phyloP scores from a whole-genome alignment of 2,113 vertebrate species.

The Odontophorus gujanensis region DNA sequence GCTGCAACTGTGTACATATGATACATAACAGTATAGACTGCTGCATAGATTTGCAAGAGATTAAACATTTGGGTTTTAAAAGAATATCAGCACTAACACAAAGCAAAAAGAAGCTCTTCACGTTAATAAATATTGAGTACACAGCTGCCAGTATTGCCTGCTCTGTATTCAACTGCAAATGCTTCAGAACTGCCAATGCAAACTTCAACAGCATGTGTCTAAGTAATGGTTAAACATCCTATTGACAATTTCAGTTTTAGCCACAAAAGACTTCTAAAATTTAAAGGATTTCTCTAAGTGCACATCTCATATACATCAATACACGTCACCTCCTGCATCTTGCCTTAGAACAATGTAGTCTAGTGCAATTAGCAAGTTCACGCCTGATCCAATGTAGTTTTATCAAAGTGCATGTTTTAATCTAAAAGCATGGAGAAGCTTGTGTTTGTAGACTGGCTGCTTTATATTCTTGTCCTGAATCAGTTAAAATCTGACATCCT shows the following conservation, averaged over 20 bases:
- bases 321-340: not conserved
- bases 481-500: not conserved
- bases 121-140: not conserved
- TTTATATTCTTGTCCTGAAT: not conserved
- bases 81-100: not conserved
- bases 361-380: not conserved
- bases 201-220: not conserved
- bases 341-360: not conserved
- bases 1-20: not conserved
- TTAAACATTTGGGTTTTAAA: constrained; percentile 5
- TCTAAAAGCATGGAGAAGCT: not conserved
- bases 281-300: not conserved
- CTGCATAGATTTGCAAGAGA: not conserved
- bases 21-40: not conserved
- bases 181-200: not conserved
- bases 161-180: not conserved
- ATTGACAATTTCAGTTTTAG: not conserved
- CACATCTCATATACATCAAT: not conserved
- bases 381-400: not conserved
- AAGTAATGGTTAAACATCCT: not conserved
- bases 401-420: not conserved
- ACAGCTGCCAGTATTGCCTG: not conserved
- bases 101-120: not conserved
- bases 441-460: not conserved
- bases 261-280: not conserved